These are phyloP conservation scores for Drosophila parabipectinata DNA, from an alignment of 1,140 invertebrate species.

Conservation along the genomic window DNA sequence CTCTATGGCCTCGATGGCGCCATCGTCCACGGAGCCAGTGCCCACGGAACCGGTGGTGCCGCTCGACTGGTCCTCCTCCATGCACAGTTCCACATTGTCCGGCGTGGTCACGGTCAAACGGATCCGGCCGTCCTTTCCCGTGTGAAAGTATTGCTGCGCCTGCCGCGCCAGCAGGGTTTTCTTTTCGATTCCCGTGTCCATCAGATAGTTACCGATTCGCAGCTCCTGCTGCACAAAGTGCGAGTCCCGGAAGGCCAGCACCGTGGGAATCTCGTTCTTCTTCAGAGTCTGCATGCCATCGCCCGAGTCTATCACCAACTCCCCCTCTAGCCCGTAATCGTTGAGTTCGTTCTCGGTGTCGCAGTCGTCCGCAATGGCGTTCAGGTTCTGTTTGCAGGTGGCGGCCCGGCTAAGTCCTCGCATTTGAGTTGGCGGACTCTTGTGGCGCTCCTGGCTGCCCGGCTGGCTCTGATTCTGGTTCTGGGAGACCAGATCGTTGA, in stretches of 20 bases:
- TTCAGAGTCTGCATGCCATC: slow-evolving; percentile 66
- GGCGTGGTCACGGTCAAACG: slow-evolving; percentile 78
- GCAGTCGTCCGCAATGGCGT: slow-evolving; percentile 61
- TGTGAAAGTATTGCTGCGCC: slow-evolving; percentile 54
- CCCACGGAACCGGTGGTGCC: slow-evolving; percentile 43
- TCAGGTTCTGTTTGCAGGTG: slow-evolving; percentile 79
- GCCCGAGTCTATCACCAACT: slow-evolving; percentile 20
- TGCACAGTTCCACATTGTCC: slow-evolving; percentile 74
- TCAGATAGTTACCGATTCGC: slow-evolving; percentile 81
- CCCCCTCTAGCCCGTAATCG: slow-evolving; percentile 10
- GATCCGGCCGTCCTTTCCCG: slow-evolving; percentile 68
- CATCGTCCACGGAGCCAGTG: slow-evolving; percentile 64
- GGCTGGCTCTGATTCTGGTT: slow-evolving; percentile 47
- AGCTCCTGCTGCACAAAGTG: slow-evolving; percentile 83
- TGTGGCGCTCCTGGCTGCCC: slow-evolving; percentile 38
- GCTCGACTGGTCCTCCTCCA: slow-evolving; percentile 73
- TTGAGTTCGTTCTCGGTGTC: slow-evolving; percentile 28
- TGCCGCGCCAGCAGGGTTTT: slow-evolving; percentile 64
- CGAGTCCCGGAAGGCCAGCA: slow-evolving; percentile 79
- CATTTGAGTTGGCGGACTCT: slow-evolving; percentile 49
- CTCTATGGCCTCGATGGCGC: slow-evolving; percentile 76
- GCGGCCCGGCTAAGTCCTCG: slow-evolving; percentile 52
- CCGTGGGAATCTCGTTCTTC: slow-evolving; percentile 82
- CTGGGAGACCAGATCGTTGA: slow-evolving; percentile 62
- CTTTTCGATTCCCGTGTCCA: slow-evolving; percentile 83